Percentiles rank a stretch among this genome's conserved stretches.
Evolutionary conservation across 2,797 vertebrate species (phyloP).

Genomic region (Notamacropus eugenii): DNA sequence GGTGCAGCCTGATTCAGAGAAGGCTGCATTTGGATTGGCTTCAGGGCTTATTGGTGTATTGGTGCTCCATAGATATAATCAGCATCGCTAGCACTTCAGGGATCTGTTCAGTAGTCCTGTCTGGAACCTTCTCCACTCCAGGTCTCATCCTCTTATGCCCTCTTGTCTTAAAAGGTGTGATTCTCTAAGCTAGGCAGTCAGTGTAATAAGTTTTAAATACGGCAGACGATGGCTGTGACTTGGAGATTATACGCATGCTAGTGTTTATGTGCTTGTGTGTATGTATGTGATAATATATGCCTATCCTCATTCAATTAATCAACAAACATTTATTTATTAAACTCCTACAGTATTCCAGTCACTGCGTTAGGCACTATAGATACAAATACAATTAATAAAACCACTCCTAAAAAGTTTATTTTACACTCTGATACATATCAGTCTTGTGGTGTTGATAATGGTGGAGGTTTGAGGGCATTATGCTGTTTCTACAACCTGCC

Average conservation of each 20-base stretch:
- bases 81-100: neutral
- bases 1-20: neutral
- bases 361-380: neutral
- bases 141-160: neutral
- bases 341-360: neutral
- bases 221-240: neutral
- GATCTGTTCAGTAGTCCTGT: neutral
- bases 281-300: neutral
- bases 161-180: neutral
- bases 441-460: neutral
- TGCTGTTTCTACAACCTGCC: neutral
- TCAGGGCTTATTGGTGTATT: neutral
- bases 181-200: neutral
- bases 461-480: neutral
- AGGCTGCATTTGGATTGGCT: neutral
- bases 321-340: neutral
- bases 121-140: neutral
- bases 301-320: neutral
- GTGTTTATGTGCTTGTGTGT: neutral
- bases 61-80: neutral
- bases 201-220: neutral
- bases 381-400: neutral
- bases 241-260: neutral
- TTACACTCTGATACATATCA: neutral
- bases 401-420: neutral